Evolutionary conservation across 2,113 vertebrate species (phyloP).

Genomic region (Holacanthus passer): DNA sequence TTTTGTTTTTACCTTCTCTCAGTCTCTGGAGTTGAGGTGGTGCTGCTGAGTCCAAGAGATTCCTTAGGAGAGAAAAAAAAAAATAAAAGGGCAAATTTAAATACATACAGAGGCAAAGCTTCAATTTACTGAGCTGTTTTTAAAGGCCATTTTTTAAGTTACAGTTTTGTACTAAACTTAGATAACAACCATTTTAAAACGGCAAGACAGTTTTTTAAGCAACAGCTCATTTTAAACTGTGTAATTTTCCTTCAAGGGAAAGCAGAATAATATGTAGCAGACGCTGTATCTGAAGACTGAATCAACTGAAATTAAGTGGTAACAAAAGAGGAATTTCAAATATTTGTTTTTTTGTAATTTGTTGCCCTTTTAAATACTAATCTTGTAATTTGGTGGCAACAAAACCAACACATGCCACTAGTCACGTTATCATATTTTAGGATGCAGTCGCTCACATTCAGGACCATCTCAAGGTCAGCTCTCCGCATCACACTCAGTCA

Average conservation of each 20-base stretch:
- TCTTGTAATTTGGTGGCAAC: conserved; percentile 4
- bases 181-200: not conserved
- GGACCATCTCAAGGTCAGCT: conserved; percentile 19
- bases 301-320: not conserved
- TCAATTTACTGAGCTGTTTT: not conserved
- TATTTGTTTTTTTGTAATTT: not conserved
- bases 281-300: not conserved
- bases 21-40: conserved; percentile 89
- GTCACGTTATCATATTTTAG: not conserved
- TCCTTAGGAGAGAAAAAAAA: conserved; percentile 83
- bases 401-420: not conserved
- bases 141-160: not conserved
- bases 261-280: not conserved
- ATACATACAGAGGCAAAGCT: not conserved
- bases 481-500: conserved; percentile 2
- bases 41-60: conserved; percentile 91
- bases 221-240: not conserved
- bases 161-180: not conserved
- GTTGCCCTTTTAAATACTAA: conserved; percentile 3
- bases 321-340: conserved; percentile 7
- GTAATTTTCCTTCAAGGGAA: not conserved
- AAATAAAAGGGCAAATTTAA: not conserved
- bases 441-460: not conserved
- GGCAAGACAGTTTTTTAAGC: not conserved
- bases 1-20: conserved; percentile 91